phyloP scores from a whole-genome alignment of 30 jellyfish, hydroid and myxozoan genomes.

The Aurelia sp. region DNA sequence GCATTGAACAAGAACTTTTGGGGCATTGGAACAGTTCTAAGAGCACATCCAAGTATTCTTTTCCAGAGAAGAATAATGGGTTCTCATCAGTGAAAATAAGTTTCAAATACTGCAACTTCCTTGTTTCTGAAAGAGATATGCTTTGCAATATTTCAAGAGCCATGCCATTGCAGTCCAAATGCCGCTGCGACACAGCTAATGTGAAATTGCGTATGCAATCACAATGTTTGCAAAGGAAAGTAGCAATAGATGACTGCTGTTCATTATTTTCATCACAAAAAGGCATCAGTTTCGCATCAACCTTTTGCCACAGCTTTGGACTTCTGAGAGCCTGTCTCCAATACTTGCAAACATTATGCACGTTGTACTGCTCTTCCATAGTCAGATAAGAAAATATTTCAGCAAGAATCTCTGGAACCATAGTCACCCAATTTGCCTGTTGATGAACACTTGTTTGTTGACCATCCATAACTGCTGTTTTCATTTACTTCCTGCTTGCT shows the following conservation, averaged over 20 bases:
- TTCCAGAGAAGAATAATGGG: conserved; percentile 66
- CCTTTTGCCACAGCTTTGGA: conserved; percentile 28
- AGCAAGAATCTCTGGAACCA: conserved; percentile 16
- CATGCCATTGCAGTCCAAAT: not conserved
- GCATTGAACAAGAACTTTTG: not conserved
- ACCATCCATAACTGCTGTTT: no score
- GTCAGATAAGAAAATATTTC: conserved; percentile 7
- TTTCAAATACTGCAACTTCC: conserved; percentile 10
- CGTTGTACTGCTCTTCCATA: conserved; percentile 19
- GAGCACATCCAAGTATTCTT: conserved; percentile 16
- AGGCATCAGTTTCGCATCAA: not conserved
- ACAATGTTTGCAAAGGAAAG: conserved; percentile 25
- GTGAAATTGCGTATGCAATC: not conserved
- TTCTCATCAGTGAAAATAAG: conserved; percentile 44
- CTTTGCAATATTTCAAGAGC: conserved; percentile 12
- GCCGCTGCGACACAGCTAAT: conserved; percentile 31
- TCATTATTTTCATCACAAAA: not conserved
- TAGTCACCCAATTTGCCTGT: not conserved
- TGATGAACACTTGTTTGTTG: no score
- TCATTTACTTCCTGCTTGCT: no score
- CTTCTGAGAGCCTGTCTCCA: conserved; percentile 13
- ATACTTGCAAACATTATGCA: conserved; percentile 8
- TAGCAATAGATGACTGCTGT: not conserved
- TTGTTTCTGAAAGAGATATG: not conserved
- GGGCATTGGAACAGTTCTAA: conserved; percentile 21